A percentile compares a stretch with the other conserved stretches of the same genome.
Conservation (phyloP, 2,113 vertebrate genomes). For the Sinocyclocheilus maitianheensis region DNA sequence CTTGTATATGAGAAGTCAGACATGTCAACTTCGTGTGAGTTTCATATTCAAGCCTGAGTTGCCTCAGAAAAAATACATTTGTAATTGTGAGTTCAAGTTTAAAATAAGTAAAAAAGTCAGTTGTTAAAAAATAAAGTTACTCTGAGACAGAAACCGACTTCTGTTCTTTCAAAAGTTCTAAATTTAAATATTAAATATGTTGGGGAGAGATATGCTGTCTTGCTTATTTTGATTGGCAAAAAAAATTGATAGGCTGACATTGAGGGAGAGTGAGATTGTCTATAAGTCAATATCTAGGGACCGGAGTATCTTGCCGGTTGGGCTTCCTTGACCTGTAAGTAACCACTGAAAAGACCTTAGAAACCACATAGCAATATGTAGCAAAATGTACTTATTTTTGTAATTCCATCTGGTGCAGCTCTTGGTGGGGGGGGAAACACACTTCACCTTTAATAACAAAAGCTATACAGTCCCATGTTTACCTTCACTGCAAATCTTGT, state of each 20-base stretch:
- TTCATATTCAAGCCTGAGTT: no score
- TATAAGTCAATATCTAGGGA: neutral
- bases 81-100: neutral
- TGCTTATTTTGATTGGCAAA: neutral
- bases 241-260: neutral
- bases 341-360: neutral
- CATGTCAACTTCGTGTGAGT: no score
- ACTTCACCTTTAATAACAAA: neutral
- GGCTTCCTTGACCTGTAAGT: neutral
- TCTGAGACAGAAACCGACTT: neutral
- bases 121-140: neutral
- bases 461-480: neutral
- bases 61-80: no score
- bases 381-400: neutral
- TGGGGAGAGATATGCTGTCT: neutral
- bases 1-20: neutral
- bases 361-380: constrained; percentile 3
- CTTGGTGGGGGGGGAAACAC: neutral
- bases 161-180: neutral
- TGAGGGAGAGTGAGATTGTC: neutral
- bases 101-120: neutral
- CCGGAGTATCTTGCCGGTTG: neutral
- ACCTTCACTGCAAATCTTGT: constrained; percentile 2
- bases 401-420: neutral
- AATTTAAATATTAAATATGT: neutral